A percentile compares a stretch with the other conserved stretches of the same genome.
phyloP scores from a whole-genome alignment of 2,113 vertebrate species.

The Alligator sinensis region DNA sequence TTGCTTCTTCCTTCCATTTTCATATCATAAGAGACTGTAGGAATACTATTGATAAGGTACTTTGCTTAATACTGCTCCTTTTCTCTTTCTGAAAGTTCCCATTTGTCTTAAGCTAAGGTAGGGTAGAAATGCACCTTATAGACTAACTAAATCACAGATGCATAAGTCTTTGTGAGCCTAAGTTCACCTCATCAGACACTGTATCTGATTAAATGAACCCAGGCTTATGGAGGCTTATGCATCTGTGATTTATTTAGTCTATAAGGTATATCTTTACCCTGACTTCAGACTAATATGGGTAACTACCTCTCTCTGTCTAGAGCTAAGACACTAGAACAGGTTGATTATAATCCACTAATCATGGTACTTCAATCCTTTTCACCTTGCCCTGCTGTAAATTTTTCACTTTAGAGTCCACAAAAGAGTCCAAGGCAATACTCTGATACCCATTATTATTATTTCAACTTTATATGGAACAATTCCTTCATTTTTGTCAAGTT shows the following conservation, averaged over 20 bases:
- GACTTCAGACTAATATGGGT: too few relatives aligned
- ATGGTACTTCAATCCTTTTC: neutral
- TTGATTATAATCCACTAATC: neutral
- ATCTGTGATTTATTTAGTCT: too few relatives aligned
- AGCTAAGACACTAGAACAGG: neutral
- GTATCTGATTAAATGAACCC: too few relatives aligned
- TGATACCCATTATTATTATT: neutral
- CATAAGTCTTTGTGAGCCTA: too few relatives aligned
- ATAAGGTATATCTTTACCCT: too few relatives aligned
- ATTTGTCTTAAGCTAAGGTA: neutral
- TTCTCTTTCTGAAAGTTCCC: neutral
- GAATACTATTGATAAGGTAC: neutral
- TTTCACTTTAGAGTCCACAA: neutral
- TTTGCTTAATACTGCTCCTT: neutral
- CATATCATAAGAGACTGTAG: neutral
- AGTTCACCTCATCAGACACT: too few relatives aligned
- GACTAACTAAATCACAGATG: too few relatives aligned
- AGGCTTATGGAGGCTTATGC: too few relatives aligned
- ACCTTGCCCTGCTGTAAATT: neutral
- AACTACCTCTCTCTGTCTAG: neutral
- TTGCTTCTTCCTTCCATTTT: neutral
- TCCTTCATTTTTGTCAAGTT: neutral
- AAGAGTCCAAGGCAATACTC: neutral
- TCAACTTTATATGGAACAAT: neutral
- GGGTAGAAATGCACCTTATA: too few relatives aligned